Evolutionary conservation across 2,888 invertebrate species (phyloP), one percentile per base, ranked within the genome.

Genomic region (Scelioninae gen. 1): DNA sequence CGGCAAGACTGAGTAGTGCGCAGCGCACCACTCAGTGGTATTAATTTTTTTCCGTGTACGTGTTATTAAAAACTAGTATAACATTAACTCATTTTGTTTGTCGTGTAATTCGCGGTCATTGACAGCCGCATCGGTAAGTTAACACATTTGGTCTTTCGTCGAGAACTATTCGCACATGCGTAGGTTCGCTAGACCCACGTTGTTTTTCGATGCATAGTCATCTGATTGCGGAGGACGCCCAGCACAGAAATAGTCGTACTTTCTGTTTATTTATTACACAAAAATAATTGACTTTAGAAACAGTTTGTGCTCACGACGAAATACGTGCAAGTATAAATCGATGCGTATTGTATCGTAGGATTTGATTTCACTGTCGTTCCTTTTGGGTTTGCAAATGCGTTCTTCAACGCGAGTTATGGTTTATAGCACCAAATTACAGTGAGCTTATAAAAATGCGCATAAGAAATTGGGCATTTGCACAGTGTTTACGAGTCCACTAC

Each of bases 71-170:
- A 71, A 71, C 43, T 43, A 31, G 53, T 13, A 15, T 62, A 62
- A 8, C 43, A 60, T 60, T 60, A 71, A 51, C 40, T 60, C 23
- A 43, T n/a, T n/a, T n/a, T 32, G 58, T 43, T 60, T 51, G 58
- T 66, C 68, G 45, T 75, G 40, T 45, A 49, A 53, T 56, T 75
- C 65, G 55, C 68, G 76, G 77, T 77, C 77, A 77, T 77, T 77
- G 77, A 77, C 77, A 77, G 77, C 16, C 77, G 77, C 77, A 69
- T 77, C 69, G 77, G 31, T 45, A 43, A 77, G 62, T 55, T 53
- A 47, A 55, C 55, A 13, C 69, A 63, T 77, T 77, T 69, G 53
- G 76, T 45, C 16, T 66, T 66, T 38, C 31, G 40, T 32, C n/a
- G 58, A 15, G 55, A 31, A 74, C 65, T 56, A 65, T 75, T 66